These are phyloP conservation scores for Leistus spinibarbis DNA, from an alignment of 2,888 invertebrate species.

Conservation along the genomic window DNA sequence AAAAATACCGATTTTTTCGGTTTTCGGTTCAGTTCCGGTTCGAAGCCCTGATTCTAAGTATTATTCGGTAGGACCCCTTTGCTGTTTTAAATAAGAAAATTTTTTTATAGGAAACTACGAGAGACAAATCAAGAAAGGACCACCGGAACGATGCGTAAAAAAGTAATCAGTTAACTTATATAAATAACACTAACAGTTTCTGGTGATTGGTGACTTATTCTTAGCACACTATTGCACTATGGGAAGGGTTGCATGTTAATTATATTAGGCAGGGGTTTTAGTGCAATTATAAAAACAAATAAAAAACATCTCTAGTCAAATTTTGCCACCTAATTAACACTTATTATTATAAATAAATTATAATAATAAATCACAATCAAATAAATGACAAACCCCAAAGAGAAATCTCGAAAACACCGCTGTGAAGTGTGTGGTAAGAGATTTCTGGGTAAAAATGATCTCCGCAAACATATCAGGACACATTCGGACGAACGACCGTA, in stretches of 20 bases:
- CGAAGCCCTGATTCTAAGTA: too few relatives aligned
- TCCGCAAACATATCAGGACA: conserved; percentile 69
- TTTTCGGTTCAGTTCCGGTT: too few relatives aligned
- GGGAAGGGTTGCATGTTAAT: conserved; percentile 52
- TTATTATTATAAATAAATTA: conserved; percentile 40
- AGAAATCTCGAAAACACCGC: conserved; percentile 56
- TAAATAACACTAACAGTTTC: conserved; percentile 46
- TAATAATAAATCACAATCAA: too few relatives aligned
- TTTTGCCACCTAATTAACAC: conserved; percentile 27
- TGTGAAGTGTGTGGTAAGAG: conserved; percentile 70
- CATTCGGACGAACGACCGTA: conserved; percentile 71
- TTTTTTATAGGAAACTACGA: conserved; percentile 36
- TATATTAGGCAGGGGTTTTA: conserved; percentile 18
- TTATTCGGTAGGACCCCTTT: too few relatives aligned
- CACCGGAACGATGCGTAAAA: conserved; percentile 24
- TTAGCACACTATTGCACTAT: conserved; percentile 46
- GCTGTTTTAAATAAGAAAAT: neutral
- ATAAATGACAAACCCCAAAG: conserved; percentile 61
- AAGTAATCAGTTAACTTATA: conserved; percentile 21
- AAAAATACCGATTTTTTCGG: too few relatives aligned
- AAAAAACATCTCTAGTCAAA: conserved; percentile 35
- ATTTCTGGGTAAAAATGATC: conserved; percentile 68
- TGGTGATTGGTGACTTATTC: conserved; percentile 52
- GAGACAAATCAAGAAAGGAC: conserved; percentile 19
- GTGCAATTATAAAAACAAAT: conserved; percentile 25